Evolutionary conservation across 2,888 invertebrate species (phyloP), one percentile per base, ranked within the genome.

Genomic region (Phyto melanocephala): DNA sequence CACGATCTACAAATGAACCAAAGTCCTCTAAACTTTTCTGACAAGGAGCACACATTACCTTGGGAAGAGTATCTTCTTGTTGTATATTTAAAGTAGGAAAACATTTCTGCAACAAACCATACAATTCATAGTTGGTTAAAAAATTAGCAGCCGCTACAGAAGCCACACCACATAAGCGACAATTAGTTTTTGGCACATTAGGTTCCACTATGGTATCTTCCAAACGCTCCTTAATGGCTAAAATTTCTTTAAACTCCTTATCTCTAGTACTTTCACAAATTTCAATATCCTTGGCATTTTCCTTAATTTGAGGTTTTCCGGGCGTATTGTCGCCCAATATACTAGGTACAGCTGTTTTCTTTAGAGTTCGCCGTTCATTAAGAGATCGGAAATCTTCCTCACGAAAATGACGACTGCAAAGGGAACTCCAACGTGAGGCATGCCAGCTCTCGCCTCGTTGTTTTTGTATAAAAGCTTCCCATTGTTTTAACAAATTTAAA

Each of bases 351-450:
- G 91, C 90, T 10, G 87, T 87, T 81, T 90, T 90, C 52, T 90
- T 91, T 0, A 91, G 74, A 0, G 89, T 88, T 70, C 89, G 90
- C 0, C 91, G 85, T 52, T 88, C 88, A 75, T 89, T 87, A 13
- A 86, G 80, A 71, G 88, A 89, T 0, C 87, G 88, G 75, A 91
- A 91, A 81, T 91, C 92, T 0, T 86, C 84, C 1, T 88, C 87
- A 0, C 84, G 60, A 80, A 91, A 91, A 70, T 91, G 91, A 0
- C 90, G 88, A 82, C 91, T 90, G 82, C 91, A 91, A 6, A 91
- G 86, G 0, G 91, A 88, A 63, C 90, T 91, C 90, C 91, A 91
- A 65, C 89, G 88, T 1, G 89, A 89, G 3, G 92, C 92, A 74
- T 88, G 88, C 91, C 91, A 91, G 17, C 87, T 83, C 0, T 84